Percentiles rank a stretch among this genome's conserved stretches.
Conservation (phyloP, 2,113 vertebrate genomes). For the Peromyscus maniculatus region DNA sequence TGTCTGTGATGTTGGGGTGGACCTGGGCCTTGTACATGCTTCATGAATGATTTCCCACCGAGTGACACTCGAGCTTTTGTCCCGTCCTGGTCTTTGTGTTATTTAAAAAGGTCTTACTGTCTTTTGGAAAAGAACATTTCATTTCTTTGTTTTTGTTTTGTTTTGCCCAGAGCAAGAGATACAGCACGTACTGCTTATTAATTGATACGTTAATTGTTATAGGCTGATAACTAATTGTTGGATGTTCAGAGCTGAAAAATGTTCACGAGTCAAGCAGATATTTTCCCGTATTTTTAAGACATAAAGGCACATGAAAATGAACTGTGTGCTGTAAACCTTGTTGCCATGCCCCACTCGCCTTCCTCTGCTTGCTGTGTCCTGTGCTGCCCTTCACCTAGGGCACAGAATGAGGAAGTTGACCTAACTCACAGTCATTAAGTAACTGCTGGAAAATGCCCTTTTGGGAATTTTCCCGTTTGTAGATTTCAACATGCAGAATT, state of each 20-base stretch:
- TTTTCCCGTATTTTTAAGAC: not conserved
- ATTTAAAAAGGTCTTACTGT: not conserved
- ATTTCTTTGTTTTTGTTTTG: conserved; percentile 16
- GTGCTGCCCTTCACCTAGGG: not conserved
- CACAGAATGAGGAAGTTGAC: not conserved
- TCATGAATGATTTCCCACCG: not conserved
- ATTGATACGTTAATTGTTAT: not conserved
- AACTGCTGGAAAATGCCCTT: not conserved
- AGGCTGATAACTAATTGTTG: not conserved
- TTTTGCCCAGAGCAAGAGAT: not conserved
- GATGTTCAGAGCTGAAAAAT: not conserved
- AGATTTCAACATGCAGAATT: not conserved
- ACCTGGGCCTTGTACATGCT: not conserved
- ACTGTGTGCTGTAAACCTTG: not conserved
- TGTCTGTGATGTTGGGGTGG: not conserved
- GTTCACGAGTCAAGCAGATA: not conserved
- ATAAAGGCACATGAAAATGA: not conserved
- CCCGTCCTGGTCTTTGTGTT: not conserved
- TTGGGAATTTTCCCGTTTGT: not conserved
- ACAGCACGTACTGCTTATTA: too few species aligned
- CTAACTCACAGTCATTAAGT: not conserved
- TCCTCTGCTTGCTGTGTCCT: not conserved
- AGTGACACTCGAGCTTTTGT: not conserved
- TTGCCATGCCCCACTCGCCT: not conserved
- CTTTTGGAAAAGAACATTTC: not conserved